phyloP scores from a whole-genome alignment of 2,797 vertebrate genomes.

The Poeciliopsis presidionis region DNA sequence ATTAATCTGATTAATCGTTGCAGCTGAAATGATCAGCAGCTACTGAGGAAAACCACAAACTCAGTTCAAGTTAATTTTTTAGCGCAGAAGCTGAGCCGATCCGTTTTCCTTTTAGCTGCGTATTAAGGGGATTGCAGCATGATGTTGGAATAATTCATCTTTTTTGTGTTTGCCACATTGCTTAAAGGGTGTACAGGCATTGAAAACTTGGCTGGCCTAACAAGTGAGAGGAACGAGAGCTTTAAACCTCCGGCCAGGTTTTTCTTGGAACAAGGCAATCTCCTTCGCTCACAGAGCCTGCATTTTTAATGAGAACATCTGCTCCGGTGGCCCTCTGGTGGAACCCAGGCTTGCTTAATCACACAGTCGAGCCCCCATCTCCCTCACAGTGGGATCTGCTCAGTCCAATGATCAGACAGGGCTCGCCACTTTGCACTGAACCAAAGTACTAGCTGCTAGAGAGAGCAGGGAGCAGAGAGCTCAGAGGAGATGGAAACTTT shows the following conservation, averaged over 20 bases:
- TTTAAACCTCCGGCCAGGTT: constrained; percentile 81
- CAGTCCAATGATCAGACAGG: constrained; percentile 73
- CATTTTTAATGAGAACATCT: constrained; percentile 88
- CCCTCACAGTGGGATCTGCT: constrained; percentile 74
- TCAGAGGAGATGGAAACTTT: constrained; percentile 49
- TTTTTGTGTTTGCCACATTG: constrained; percentile 59
- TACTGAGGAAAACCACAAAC: constrained; percentile 34
- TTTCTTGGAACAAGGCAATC: constrained; percentile 79
- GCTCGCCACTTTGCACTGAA: constrained; percentile 51
- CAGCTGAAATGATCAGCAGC: constrained; percentile 44
- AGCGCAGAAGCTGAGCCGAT: constrained; percentile 27
- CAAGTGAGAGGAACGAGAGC: constrained; percentile 74
- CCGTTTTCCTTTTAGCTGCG: constrained; percentile 31
- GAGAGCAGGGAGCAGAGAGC: constrained; percentile 24
- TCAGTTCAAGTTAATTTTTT: constrained; percentile 25
- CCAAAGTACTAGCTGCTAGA: constrained; percentile 44
- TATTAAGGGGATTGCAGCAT: constrained; percentile 51
- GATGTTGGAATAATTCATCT: constrained; percentile 69
- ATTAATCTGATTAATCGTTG: too few species aligned
- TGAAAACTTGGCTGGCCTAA: constrained; percentile 71
- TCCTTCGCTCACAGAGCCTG: constrained; percentile 77
- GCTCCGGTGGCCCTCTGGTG: constrained; percentile 80
- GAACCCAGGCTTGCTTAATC: constrained; percentile 82
- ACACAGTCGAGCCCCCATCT: constrained; percentile 78
- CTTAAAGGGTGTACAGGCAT: constrained; percentile 67